Evolutionary conservation across 2,888 invertebrate species (phyloP), one percentile per base, ranked within the genome.

Genomic region (Suillia variegata): DNA sequence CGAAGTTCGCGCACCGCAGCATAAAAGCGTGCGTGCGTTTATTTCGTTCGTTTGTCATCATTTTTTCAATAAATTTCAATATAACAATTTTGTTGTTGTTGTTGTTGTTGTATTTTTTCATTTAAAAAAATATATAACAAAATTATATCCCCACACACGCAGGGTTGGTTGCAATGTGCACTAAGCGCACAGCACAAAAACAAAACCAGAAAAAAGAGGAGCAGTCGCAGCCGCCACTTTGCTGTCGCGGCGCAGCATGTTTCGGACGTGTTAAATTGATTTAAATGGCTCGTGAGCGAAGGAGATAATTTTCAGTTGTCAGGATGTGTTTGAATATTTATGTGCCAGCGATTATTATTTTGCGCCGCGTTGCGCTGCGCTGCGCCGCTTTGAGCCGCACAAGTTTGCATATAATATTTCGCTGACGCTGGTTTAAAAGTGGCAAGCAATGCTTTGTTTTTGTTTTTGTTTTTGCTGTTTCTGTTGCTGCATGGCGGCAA

Each of bases 221-320:
- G 62, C 64, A 63, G 56, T 56, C 22, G 21, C 18, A 62, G 62
- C 64, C 62, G 56, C 57, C 22, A n/a, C 18, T 51, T 53, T 22
- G 24, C 34, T 56, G 58, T 60, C 59, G 59, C 54, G 49, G 45
- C 20, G 17, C 45, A 24, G 48, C 26, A 18, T 26, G 18, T 56
- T 67, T 75, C 73, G 75, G 75, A 80, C 80, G 80, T 80, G 79
- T 80, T 81, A 80, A 80, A 80, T 80, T 80, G 79, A 80, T 80
- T 80, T 80, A 80, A 80, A 80, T 81, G 81, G 79, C 78, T 80
- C 81, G 79, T 80, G 79, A 80, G 79, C 79, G 80, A 80, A 81
- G 80, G 73, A 77, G 80, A 80, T 80, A 81, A 79, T 79, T 81
- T 79, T 70, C 76, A 80, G 77, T 77, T 81, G 81, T 80, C 80